Evolutionary conservation across 2,888 invertebrate genomes (phyloP).

Genomic region (Ctenicera cuprea): DNA sequence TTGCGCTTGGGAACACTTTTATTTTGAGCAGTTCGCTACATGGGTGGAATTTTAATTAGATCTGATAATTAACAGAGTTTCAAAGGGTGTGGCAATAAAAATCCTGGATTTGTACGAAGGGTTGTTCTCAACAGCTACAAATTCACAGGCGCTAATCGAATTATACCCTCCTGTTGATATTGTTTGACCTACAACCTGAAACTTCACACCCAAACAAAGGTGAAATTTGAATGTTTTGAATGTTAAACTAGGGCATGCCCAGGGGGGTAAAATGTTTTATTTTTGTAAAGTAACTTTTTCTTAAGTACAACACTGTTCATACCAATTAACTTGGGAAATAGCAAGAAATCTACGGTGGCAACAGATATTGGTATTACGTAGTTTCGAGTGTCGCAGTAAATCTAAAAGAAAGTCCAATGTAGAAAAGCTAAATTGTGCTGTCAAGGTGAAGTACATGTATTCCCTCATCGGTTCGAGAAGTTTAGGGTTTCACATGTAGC

Average conservation of each 20-base stretch:
- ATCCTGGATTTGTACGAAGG: slow-evolving; percentile 19
- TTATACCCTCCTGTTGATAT: slow-evolving; percentile 19
- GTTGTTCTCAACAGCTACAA: not conserved
- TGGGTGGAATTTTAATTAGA: slow-evolving; percentile 28
- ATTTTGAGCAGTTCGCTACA: slow-evolving; percentile 13
- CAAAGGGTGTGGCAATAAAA: slow-evolving; percentile 26
- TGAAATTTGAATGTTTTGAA: not conserved
- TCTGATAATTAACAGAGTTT: slow-evolving; percentile 15
- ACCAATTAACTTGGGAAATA: too few species aligned
- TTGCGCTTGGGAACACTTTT: slow-evolving; percentile 16
- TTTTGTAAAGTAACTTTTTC: too few species aligned
- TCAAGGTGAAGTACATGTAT: slow-evolving; percentile 51
- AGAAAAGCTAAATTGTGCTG: slow-evolving; percentile 52
- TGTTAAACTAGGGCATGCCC: not conserved
- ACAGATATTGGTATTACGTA: slow-evolving; percentile 26
- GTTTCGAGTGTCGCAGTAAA: slow-evolving; percentile 41
- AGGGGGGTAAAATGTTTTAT: too few species aligned
- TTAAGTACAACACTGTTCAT: too few species aligned
- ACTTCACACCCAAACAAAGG: not conserved
- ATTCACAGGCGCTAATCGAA: slow-evolving; percentile 13
- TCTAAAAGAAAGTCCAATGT: slow-evolving; percentile 43
- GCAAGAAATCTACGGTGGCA: not conserved
- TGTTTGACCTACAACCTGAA: not conserved
- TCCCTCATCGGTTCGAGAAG: slow-evolving; percentile 44
- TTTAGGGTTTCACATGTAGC: slow-evolving; percentile 48